These are phyloP conservation scores for Agrotis ipsilon DNA, from an alignment of 2,888 invertebrate genomes.

Conservation along the genomic window DNA sequence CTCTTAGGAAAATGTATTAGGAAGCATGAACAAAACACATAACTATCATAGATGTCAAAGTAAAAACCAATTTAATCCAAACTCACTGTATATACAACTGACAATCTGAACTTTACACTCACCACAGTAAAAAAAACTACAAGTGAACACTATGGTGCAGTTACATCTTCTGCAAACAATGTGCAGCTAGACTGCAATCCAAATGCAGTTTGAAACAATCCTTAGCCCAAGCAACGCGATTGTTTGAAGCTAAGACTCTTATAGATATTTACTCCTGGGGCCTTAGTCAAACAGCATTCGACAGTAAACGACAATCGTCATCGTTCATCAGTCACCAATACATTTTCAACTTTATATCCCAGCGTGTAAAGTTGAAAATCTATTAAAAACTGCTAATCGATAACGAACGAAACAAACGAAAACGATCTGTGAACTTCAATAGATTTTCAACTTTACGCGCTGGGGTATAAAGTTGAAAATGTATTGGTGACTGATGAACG, in stretches of 20 bases:
- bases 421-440: no score
- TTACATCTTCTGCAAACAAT: slow-evolving; percentile 4
- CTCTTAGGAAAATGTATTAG: neutral
- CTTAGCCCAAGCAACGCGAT: neutral
- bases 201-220: neutral
- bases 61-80: neutral
- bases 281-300: no score
- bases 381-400: no score
- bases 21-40: neutral
- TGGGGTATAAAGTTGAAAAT: no score
- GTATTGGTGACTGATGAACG: no score
- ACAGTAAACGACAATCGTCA: no score
- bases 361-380: no score
- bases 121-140: neutral
- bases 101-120: neutral
- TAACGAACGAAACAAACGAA: no score
- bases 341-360: no score
- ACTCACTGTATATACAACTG: neutral
- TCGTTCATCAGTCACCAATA: no score
- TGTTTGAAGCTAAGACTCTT: neutral
- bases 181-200: slow-evolving; percentile 9
- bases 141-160: neutral
- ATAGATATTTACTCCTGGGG: slow-evolving; percentile 12
- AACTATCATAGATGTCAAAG: neutral
- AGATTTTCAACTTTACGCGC: no score